These are phyloP conservation scores for Catocala sponsa DNA, from an alignment of 2,888 invertebrate species.

Conservation along the genomic window DNA sequence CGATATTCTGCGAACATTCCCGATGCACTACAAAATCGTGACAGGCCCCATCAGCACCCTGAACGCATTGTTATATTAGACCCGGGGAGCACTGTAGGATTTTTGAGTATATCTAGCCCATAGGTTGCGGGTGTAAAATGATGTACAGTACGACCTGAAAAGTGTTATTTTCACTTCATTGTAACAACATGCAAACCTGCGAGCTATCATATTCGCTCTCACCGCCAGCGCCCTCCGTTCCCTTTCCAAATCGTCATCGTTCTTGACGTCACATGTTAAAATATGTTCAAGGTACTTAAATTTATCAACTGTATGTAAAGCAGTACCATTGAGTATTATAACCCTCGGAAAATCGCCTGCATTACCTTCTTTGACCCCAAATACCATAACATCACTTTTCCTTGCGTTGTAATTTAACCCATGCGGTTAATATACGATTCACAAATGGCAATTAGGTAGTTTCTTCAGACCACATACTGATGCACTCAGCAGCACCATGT, in stretches of 20 bases:
- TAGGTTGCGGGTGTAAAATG: background rate
- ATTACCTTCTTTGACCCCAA: background rate
- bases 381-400: background rate
- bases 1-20: too few species aligned
- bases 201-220: background rate
- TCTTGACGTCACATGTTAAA: background rate
- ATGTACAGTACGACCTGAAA: background rate
- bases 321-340: background rate
- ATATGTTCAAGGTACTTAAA: background rate
- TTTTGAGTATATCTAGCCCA: background rate
- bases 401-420: background rate
- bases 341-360: background rate
- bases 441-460: background rate
- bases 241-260: conserved; percentile 1
- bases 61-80: too few species aligned
- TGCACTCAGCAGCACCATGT: background rate
- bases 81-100: too few species aligned
- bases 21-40: too few species aligned
- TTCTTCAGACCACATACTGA: background rate
- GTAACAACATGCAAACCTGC: background rate
- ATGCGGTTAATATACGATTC: background rate
- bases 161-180: background rate
- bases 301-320: background rate
- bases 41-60: too few species aligned
- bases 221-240: background rate